Percentiles rank a stretch among this genome's conserved stretches.
Evolutionary conservation across 2,113 vertebrate genomes (phyloP).

Genomic region (Oplegnathus fasciatus): DNA sequence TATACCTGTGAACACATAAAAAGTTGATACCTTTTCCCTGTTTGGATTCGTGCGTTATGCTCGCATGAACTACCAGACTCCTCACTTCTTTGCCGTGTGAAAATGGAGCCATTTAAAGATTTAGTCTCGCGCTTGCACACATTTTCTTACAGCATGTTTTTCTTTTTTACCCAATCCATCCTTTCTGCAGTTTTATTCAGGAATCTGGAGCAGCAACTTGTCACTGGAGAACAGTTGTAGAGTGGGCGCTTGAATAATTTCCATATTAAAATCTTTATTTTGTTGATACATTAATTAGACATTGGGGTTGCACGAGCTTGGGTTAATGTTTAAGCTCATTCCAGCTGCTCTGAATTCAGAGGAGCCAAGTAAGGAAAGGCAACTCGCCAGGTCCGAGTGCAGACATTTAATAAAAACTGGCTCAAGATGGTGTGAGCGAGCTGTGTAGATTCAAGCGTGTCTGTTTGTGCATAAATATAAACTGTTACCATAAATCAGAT

Average conservation of each 20-base stretch:
- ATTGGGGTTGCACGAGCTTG: conserved; percentile 23
- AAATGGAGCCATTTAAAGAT: background rate
- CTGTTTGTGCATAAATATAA: conserved; percentile 28
- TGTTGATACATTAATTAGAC: conserved; percentile 54
- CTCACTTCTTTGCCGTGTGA: background rate
- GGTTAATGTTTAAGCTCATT: conserved; percentile 59
- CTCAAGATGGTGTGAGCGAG: conserved; percentile 41
- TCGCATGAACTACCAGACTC: background rate
- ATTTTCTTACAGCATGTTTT: background rate
- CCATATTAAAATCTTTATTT: conserved; percentile 52
- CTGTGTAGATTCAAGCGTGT: background rate
- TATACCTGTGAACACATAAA: conserved; percentile 84
- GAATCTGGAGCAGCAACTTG: conserved; percentile 19
- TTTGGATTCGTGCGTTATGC: too few species aligned
- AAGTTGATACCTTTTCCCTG: background rate
- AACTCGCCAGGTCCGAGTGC: conserved; percentile 39
- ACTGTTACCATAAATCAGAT: conserved; percentile 12
- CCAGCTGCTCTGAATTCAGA: conserved; percentile 60
- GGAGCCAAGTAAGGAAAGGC: conserved; percentile 31
- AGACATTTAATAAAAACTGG: conserved; percentile 42
- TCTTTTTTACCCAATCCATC: background rate
- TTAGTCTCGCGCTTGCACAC: background rate
- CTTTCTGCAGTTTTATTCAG: conserved; percentile 3
- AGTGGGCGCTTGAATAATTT: conserved; percentile 30
- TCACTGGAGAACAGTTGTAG: conserved; percentile 41